Conservation (phyloP, 2,888 invertebrate genomes). For the Dromius quadrimaculatus region DNA sequence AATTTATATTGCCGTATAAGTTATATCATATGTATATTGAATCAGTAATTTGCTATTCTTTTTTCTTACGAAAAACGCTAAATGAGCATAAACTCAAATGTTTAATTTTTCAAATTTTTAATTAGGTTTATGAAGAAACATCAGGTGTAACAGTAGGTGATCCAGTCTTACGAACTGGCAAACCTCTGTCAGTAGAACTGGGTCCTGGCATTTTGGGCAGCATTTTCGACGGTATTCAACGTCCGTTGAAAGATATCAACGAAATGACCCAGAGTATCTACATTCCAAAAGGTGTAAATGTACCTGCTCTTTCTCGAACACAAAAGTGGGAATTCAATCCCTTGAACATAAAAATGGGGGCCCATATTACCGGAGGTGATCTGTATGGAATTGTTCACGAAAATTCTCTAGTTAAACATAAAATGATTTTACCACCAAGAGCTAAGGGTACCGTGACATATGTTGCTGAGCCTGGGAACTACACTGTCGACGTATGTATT, state of each 20-base stretch:
- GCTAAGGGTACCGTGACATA: constrained; percentile 97
- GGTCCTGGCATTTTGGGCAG: constrained; percentile 99
- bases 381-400: constrained; percentile 96
- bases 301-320: constrained; percentile 87
- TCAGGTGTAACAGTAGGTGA: constrained; percentile 99
- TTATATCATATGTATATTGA: not conserved
- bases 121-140: constrained; percentile 90
- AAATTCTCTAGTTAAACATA: constrained; percentile 97
- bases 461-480: constrained; percentile 93
- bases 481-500: constrained; percentile 86
- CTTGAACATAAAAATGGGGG: constrained; percentile 86
- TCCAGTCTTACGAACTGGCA: constrained; percentile 97
- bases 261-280: constrained; percentile 96
- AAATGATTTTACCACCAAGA: constrained; percentile 93
- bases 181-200: constrained; percentile 97
- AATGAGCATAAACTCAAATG: too few relatives aligned
- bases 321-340: constrained; percentile 94
- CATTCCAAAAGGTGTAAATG: constrained; percentile 97
- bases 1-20: constrained; percentile 3
- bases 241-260: constrained; percentile 96
- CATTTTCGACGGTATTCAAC: constrained; percentile 99
- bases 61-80: not conserved
- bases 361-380: constrained; percentile 99
- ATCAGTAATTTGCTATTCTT: not conserved
- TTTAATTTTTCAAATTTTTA: constrained; percentile 15